A percentile compares a stretch with the other conserved stretches of the same genome.
Conservation (phyloP, 2,888 invertebrate genomes). For the Noctua janthe region DNA sequence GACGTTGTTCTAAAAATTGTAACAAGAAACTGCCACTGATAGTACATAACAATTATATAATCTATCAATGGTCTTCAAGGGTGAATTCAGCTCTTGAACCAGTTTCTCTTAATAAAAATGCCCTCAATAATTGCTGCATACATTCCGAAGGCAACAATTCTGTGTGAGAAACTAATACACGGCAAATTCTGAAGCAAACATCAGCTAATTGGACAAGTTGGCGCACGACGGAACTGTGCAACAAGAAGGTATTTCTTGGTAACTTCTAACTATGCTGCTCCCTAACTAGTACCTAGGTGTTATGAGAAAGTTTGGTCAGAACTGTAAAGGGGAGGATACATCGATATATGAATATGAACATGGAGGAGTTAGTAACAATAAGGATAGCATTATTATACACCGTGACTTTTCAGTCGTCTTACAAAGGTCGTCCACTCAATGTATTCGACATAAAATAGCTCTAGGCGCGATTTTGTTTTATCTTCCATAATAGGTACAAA, state of each 20-base stretch:
- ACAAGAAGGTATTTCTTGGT: slow-evolving; percentile 38
- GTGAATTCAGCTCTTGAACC: no score
- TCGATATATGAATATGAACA: slow-evolving; percentile 5
- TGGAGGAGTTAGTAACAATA: no score
- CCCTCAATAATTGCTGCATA: neutral
- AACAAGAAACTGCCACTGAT: no score
- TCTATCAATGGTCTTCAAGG: no score
- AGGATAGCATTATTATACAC: no score
- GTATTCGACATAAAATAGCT: no score
- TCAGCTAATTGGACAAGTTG: slow-evolving; percentile 39
- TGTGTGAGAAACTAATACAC: neutral
- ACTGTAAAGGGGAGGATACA: neutral
- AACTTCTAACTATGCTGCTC: slow-evolving; percentile 32
- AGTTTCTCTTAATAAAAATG: neutral
- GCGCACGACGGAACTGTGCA: neutral
- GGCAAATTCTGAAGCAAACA: slow-evolving; percentile 29
- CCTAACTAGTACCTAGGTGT: neutral
- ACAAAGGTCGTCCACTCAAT: no score
- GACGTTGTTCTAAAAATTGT: no score
- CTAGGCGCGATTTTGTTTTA: no score
- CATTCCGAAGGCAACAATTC: neutral
- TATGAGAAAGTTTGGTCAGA: slow-evolving; percentile 23
- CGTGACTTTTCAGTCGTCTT: no score
- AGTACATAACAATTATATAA: no score
- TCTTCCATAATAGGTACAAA: no score